Evolutionary conservation across 1,140 invertebrate genomes (phyloP).

Genomic region (Diplogasteroides magnus): DNA sequence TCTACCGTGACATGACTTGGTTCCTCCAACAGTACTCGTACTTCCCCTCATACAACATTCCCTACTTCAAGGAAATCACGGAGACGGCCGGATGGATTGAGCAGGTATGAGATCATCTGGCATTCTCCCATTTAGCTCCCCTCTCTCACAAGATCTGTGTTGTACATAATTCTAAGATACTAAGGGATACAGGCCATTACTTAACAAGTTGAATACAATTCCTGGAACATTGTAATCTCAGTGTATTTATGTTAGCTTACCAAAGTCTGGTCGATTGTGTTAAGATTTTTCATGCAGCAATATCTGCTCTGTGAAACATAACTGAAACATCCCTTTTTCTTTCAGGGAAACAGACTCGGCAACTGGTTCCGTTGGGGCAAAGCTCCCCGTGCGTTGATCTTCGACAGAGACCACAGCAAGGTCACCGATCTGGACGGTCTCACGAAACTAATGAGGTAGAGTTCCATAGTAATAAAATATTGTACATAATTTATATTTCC

Average conservation of each 20-base stretch:
- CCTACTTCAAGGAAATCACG: slow-evolving; percentile 67
- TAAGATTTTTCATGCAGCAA: too few relatives aligned
- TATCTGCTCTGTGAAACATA: too few relatives aligned
- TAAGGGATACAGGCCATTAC: slow-evolving; percentile 65
- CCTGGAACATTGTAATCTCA: too few relatives aligned
- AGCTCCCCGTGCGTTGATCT: slow-evolving; percentile 52
- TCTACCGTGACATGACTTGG: slow-evolving; percentile 66
- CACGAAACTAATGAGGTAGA: slow-evolving; percentile 64
- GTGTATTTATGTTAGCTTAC: too few relatives aligned
- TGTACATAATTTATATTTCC: too few relatives aligned
- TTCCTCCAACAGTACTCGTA: slow-evolving; percentile 66
- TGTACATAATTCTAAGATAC: too few relatives aligned
- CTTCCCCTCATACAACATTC: slow-evolving; percentile 74
- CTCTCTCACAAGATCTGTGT: too few relatives aligned
- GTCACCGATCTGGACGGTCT: slow-evolving; percentile 62
- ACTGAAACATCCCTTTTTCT: too few relatives aligned
- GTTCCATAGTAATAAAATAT: too few relatives aligned
- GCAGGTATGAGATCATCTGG: slow-evolving; percentile 61
- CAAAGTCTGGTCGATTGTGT: too few relatives aligned
- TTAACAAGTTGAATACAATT: too few relatives aligned
- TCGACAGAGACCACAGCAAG: slow-evolving; percentile 60
- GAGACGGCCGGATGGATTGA: slow-evolving; percentile 63
- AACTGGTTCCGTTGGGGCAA: slow-evolving; percentile 69
- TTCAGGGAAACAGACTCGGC: slow-evolving; percentile 65
- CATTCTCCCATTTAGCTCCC: too few relatives aligned